Percentiles rank a stretch among this genome's conserved stretches.
Conservation (phyloP, 2,797 vertebrate genomes). For the Podarcis lilfordi region DNA sequence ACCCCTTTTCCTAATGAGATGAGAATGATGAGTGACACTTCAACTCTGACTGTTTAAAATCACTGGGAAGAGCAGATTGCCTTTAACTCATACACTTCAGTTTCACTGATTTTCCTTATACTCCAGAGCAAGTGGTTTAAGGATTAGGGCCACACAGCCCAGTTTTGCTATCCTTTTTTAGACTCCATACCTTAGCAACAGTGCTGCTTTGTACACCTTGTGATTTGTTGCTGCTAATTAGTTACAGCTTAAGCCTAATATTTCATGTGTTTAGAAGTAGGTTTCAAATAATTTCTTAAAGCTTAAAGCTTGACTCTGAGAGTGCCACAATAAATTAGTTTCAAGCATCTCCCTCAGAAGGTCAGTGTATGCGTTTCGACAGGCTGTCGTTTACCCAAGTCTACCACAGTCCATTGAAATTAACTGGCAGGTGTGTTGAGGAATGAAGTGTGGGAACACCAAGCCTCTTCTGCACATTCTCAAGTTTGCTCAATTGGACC, state of each 20-base stretch:
- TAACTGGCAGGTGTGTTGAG: not conserved
- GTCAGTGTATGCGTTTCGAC: not conserved
- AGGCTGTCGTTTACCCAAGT: not conserved
- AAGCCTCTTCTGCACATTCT: not conserved
- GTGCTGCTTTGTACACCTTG: not conserved
- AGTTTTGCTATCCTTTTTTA: too few species aligned
- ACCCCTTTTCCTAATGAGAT: not conserved
- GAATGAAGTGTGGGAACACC: not conserved
- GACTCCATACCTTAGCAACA: not conserved
- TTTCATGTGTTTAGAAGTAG: not conserved
- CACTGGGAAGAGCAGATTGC: not conserved
- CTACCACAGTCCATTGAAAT: not conserved
- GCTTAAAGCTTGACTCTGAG: not conserved
- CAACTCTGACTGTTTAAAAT: not conserved
- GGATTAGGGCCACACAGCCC: not conserved
- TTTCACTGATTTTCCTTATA: not conserved
- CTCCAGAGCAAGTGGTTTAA: not conserved
- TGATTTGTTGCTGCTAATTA: not conserved
- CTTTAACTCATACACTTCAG: not conserved
- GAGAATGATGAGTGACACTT: not conserved
- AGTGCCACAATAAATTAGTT: not conserved
- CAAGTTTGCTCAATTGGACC: not conserved
- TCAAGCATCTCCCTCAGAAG: not conserved
- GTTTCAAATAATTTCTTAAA: not conserved
- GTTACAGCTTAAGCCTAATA: not conserved